Percentiles rank a stretch among this genome's conserved stretches.
These are phyloP conservation scores for Conger conger DNA, from an alignment of 2,113 vertebrate species.

Conservation along the genomic window DNA sequence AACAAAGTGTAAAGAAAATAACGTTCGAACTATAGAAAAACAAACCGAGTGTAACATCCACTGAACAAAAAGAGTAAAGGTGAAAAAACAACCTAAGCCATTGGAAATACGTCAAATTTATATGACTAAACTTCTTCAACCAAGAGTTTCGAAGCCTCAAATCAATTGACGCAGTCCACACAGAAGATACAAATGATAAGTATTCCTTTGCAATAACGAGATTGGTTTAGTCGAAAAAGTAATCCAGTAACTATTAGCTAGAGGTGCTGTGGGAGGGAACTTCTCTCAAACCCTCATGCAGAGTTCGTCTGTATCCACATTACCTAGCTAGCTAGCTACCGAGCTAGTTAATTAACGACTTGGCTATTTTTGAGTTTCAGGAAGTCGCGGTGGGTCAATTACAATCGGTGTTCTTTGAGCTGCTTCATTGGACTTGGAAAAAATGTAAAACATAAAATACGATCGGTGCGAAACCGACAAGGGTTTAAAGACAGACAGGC, in stretches of 20 bases:
- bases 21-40: background rate
- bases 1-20: background rate
- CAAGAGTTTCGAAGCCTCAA: background rate
- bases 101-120: background rate
- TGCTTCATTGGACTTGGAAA: background rate
- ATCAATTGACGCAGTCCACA: background rate
- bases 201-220: background rate
- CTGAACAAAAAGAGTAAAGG: background rate
- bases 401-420: background rate
- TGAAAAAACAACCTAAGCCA: background rate
- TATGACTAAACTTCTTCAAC: background rate
- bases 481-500: slow-evolving; percentile 52
- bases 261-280: background rate
- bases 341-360: background rate
- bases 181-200: background rate
- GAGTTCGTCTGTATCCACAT: background rate
- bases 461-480: background rate
- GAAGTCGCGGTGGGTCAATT: background rate
- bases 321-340: background rate
- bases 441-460: background rate
- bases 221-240: slow-evolving; percentile 2
- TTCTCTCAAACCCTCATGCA: background rate
- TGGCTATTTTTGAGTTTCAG: background rate
- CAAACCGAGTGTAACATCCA: background rate
- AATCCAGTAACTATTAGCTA: background rate